Evolutionary conservation across 2,888 invertebrate genomes (phyloP).

Genomic region (Exocentrus adspersus): DNA sequence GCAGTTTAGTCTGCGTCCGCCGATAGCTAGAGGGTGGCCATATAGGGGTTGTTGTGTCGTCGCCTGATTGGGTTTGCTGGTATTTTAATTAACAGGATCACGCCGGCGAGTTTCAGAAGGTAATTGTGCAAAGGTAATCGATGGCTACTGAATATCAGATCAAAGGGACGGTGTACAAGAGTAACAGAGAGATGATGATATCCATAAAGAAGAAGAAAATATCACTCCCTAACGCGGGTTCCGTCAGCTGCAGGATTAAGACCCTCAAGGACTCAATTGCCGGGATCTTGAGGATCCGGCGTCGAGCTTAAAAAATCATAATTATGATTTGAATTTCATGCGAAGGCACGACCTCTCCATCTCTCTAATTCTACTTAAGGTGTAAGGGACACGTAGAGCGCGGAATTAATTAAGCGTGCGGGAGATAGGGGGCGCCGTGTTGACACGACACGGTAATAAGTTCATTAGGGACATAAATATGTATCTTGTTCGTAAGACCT

Average conservation of each 20-base stretch:
- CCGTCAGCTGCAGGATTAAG: background rate
- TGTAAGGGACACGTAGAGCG: conserved; percentile 14
- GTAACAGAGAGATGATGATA: too few species aligned
- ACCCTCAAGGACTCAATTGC: conserved; percentile 7
- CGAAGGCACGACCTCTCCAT: conserved; percentile 9
- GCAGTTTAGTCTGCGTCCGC: conserved; percentile 28
- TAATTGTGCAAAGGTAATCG: too few species aligned
- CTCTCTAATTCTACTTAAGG: conserved; percentile 16
- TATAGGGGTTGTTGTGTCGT: background rate
- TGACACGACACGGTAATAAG: conserved; percentile 3
- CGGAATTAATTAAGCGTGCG: conserved; percentile 19
- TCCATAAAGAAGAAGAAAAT: too few species aligned
- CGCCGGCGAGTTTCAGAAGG: too few species aligned
- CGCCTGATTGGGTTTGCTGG: background rate
- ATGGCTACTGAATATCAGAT: too few species aligned
- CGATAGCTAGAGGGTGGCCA: background rate
- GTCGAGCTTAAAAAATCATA: background rate
- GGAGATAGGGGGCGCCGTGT: conserved; percentile 9
- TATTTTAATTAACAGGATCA: background rate
- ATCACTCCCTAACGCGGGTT: background rate
- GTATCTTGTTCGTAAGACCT: conserved; percentile 1
- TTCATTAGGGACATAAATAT: conserved; percentile 16
- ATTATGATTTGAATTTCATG: conserved; percentile 13
- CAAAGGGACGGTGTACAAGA: too few species aligned
- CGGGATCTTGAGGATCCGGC: background rate